phyloP scores from a whole-genome alignment of 2,113 vertebrate genomes.

The Myxocyprinus asiaticus region DNA sequence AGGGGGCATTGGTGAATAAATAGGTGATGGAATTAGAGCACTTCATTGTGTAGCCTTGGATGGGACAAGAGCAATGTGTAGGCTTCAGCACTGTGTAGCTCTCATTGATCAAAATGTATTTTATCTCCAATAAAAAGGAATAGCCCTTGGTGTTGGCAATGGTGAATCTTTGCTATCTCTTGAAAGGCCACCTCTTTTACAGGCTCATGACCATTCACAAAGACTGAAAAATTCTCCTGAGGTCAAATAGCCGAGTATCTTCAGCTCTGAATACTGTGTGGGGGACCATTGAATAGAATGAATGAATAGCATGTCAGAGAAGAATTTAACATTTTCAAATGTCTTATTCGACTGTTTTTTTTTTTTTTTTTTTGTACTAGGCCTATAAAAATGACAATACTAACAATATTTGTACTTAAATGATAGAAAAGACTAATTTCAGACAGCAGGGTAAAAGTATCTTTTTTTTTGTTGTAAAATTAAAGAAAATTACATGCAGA shows the following conservation, averaged over 20 bases:
- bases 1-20: conserved; percentile 41
- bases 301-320: conserved; percentile 14
- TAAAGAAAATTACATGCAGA: no score
- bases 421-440: not conserved
- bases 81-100: conserved; percentile 42
- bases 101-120: conserved; percentile 56
- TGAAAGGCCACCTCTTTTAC: conserved; percentile 48
- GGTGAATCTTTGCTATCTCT: conserved; percentile 49
- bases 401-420: not conserved
- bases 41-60: conserved; percentile 55
- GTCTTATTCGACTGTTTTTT: not conserved
- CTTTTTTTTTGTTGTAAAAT: no score
- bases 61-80: conserved; percentile 50
- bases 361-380: no score
- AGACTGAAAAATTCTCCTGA: conserved; percentile 44
- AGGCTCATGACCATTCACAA: conserved; percentile 29
- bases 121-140: conserved; percentile 52
- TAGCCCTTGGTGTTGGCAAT: conserved; percentile 52
- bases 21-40: conserved; percentile 39
- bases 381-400: not conserved
- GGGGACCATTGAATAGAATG: conserved; percentile 9
- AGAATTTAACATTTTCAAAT: not conserved
- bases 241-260: conserved; percentile 42
- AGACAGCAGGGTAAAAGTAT: no score
- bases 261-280: conserved; percentile 16